These are phyloP conservation scores for Phenganax subtilis DNA, from an alignment of 92 coral and sea anemone genomes.

Conservation along the genomic window DNA sequence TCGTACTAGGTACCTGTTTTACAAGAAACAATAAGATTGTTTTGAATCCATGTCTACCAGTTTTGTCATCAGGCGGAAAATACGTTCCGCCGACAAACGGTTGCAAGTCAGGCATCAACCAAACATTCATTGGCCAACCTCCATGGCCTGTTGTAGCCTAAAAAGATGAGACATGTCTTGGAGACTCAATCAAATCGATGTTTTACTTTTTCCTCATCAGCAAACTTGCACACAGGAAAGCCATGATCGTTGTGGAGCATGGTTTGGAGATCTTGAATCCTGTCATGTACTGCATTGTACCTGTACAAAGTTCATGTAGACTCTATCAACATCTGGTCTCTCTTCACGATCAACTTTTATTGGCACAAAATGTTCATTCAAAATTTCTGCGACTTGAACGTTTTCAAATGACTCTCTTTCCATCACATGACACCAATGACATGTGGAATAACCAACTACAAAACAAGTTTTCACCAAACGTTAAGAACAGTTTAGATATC, in stretches of 20 bases:
- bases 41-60: slow-evolving; percentile 87
- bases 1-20: slow-evolving; percentile 55
- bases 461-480: not conserved
- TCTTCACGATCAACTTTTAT: slow-evolving; percentile 95
- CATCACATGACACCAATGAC: slow-evolving; percentile 99
- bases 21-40: slow-evolving; percentile 73
- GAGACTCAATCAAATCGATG: not conserved
- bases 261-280: no score
- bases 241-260: no score
- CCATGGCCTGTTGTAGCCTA: slow-evolving; percentile 99
- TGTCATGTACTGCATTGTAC: slow-evolving; percentile 29
- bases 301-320: slow-evolving; percentile 94
- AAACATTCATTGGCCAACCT: slow-evolving; percentile 99
- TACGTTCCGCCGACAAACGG: slow-evolving; percentile 96
- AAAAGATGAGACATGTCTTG: not conserved
- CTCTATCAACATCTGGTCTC: slow-evolving; percentile 95
- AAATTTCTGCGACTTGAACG: slow-evolving; percentile 75
- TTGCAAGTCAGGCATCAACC: slow-evolving; percentile 92
- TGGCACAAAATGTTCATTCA: slow-evolving; percentile 89
- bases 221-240: not conserved
- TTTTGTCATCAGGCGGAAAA: slow-evolving; percentile 81
- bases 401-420: slow-evolving; percentile 95
- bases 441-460: slow-evolving; percentile 90
- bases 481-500: slow-evolving; percentile 10
- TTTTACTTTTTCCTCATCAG: no score